A percentile compares a stretch with the other conserved stretches of the same genome.
phyloP scores from a whole-genome alignment of 2,888 invertebrate species.

The Leptopilina drosophilae region DNA sequence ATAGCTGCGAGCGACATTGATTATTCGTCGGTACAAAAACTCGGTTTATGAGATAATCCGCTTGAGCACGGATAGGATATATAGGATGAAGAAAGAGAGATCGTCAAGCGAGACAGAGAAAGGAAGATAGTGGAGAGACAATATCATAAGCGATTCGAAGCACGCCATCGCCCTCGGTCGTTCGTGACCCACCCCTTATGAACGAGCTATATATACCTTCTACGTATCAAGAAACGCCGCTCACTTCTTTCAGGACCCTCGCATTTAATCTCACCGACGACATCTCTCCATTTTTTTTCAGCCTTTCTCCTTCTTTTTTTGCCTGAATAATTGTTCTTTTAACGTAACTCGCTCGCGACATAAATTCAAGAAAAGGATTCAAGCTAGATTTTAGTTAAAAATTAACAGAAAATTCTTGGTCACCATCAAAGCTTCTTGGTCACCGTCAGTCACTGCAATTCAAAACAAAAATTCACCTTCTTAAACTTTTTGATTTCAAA shows the following conservation, averaged over 20 bases:
- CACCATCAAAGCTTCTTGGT: no score
- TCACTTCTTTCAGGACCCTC: constrained; percentile 52
- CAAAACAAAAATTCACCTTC: no score
- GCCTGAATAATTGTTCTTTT: constrained; percentile 29
- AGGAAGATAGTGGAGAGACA: constrained; percentile 54
- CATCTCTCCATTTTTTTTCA: neutral
- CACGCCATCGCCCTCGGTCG: constrained; percentile 60
- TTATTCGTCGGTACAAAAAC: constrained; percentile 62
- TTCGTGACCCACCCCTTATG: constrained; percentile 55
- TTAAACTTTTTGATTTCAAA: neutral
- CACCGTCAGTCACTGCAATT: neutral
- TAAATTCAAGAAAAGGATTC: constrained; percentile 29
- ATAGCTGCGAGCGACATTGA: constrained; percentile 62
- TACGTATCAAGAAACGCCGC: constrained; percentile 47
- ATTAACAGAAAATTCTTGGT: no score
- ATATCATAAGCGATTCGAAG: constrained; percentile 69
- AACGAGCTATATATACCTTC: constrained; percentile 33
- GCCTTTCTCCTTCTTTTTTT: neutral
- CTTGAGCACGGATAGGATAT: constrained; percentile 46
- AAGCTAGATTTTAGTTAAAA: neutral
- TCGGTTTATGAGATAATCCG: constrained; percentile 65
- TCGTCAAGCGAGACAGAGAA: constrained; percentile 8
- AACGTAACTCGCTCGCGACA: neutral
- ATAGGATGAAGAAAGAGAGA: constrained; percentile 23
- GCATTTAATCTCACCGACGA: constrained; percentile 56